phyloP scores from a whole-genome alignment of 2,113 vertebrate genomes.

The Atractosteus spatula region DNA sequence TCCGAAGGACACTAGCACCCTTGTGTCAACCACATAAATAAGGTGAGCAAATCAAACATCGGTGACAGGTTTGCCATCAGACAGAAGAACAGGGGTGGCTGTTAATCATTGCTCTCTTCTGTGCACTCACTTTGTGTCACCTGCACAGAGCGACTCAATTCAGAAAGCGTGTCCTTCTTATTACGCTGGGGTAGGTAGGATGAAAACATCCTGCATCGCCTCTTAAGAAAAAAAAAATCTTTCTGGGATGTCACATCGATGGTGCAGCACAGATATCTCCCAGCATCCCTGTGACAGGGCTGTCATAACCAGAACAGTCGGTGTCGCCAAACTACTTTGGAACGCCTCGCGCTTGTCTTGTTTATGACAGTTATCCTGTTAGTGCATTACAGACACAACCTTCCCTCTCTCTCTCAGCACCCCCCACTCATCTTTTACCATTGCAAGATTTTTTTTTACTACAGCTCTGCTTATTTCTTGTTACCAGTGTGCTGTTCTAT shows the following conservation, averaged over 20 bases:
- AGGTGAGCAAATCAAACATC: no score
- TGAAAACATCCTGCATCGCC: constrained; percentile 12
- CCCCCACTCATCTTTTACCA: background rate
- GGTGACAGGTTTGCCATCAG: no score
- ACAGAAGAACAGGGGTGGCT: no score
- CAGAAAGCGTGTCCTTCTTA: background rate
- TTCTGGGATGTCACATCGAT: constrained; percentile 38
- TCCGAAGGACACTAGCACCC: no score
- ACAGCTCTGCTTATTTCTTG: no score
- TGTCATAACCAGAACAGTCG: constrained; percentile 49
- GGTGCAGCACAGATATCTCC: constrained; percentile 40
- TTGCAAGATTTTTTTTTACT: background rate
- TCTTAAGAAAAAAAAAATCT: constrained; percentile 15
- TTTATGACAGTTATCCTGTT: constrained; percentile 62
- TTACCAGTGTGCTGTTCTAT: no score
- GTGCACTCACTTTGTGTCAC: no score
- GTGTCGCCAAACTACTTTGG: constrained; percentile 41
- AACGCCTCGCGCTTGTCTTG: constrained; percentile 51
- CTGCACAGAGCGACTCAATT: no score
- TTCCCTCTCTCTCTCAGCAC: constrained; percentile 25
- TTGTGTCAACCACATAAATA: no score
- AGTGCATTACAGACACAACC: constrained; percentile 48
- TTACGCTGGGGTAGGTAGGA: background rate
- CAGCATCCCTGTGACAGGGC: constrained; percentile 51
- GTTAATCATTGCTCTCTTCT: no score